Evolutionary conservation across 2,888 invertebrate species (phyloP).

Genomic region (Brassicogethes aeneus): DNA sequence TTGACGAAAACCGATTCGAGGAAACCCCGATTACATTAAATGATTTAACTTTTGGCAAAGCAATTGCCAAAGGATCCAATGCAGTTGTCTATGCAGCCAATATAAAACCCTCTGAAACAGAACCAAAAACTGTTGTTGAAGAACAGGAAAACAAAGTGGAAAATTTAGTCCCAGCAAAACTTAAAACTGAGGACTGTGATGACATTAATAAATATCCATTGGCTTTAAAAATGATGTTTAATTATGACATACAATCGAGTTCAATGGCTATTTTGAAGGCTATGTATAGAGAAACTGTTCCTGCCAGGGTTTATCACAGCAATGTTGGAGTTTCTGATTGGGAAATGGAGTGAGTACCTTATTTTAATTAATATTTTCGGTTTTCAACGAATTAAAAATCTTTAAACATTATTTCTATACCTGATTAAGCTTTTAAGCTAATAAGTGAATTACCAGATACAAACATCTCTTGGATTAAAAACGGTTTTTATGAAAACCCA

Average conservation of each 20-base stretch:
- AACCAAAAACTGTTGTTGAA: not conserved
- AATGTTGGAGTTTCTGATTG: conserved; percentile 44
- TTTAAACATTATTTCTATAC: too few species aligned
- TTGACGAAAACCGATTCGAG: conserved; percentile 36
- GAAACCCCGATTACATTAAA: conserved; percentile 45
- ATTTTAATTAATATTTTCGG: too few species aligned
- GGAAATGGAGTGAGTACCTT: conserved; percentile 47
- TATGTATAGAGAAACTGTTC: conserved; percentile 77
- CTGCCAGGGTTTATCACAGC: conserved; percentile 48
- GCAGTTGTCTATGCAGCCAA: conserved; percentile 71
- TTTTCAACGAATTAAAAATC: too few species aligned
- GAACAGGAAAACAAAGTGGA: not conserved
- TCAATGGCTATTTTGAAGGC: conserved; percentile 65
- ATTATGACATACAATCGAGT: conserved; percentile 78
- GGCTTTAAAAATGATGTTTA: conserved; percentile 88
- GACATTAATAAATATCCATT: conserved; percentile 46
- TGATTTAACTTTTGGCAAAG: conserved; percentile 57
- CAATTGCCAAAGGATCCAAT: conserved; percentile 72
- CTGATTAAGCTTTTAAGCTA: too few species aligned
- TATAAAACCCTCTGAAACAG: conserved; percentile 31
- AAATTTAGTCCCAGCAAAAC: not conserved
- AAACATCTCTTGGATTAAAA: too few species aligned
- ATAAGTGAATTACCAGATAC: too few species aligned
- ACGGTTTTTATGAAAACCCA: too few species aligned
- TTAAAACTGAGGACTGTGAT: conserved; percentile 15